These are phyloP conservation scores for Priocnemis perturbator DNA, from an alignment of 2,888 invertebrate species.

Conservation along the genomic window DNA sequence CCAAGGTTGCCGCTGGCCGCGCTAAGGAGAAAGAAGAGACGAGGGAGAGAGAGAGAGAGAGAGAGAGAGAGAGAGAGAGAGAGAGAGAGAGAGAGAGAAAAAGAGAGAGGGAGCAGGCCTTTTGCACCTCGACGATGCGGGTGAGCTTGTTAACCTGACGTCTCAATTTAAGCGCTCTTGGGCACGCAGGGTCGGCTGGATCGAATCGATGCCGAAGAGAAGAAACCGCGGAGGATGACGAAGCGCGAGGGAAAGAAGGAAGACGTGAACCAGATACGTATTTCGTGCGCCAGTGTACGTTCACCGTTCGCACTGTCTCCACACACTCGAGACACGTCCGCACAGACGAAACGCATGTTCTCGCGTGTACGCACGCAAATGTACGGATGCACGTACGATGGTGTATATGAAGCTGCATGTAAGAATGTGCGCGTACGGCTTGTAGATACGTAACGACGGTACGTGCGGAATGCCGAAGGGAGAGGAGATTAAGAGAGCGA, in stretches of 20 bases:
- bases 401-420: neutral
- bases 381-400: neutral
- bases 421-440: neutral
- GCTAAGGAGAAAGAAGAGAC: conserved; percentile 18
- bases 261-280: no score
- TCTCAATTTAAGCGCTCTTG: conserved; percentile 61
- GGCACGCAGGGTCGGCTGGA: conserved; percentile 43
- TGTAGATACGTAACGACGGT: conserved; percentile 4
- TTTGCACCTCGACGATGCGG: conserved; percentile 59
- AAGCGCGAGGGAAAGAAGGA: neutral
- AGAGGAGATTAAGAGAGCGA: conserved; percentile 21
- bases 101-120: conserved; percentile 25
- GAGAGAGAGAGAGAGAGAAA: conserved; percentile 17
- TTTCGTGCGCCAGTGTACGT: neutral
- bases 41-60: conserved; percentile 24
- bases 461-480: conserved; percentile 24
- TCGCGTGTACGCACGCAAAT: neutral
- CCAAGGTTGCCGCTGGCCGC: conserved; percentile 49
- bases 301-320: neutral
- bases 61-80: conserved; percentile 3
- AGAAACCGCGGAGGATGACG: conserved; percentile 22
- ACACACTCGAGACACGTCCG: neutral
- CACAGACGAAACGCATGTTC: neutral
- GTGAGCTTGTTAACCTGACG: conserved; percentile 65
- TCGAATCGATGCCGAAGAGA: conserved; percentile 25